Base-by-base conservation (phyloP, 2,888 invertebrate species). In the Drosophila sordidula region DNA sequence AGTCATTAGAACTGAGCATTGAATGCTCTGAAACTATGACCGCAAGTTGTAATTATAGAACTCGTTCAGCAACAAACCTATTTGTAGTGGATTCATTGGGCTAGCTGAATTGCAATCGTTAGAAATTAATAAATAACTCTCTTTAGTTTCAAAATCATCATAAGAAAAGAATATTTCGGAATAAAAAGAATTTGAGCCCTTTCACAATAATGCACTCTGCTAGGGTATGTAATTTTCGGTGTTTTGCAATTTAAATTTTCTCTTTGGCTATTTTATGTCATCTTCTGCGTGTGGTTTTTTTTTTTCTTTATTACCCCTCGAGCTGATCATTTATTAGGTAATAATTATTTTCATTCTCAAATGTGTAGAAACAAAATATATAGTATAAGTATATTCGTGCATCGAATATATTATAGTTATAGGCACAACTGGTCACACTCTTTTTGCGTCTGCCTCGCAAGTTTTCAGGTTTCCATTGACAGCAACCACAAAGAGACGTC, bases 291-390 rank as follows among this genome's bases (percentile, higher is more conserved):
- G 38, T 34, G 49, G 18, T 34, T 56, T 38, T 34, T 52, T 34
- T 52, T 59, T 56, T 44, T 34, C 52, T 56, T 73, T 63, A 62
- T 58, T 51, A 44, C 29, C 14, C 8, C 26, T 41, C 51, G n/a
- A n/a, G 49, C 44, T 55, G 34, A 51, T 61, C 50, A 50, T 41
- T 62, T 65, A 58, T 74, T 65, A 65, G 70, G 45, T 65, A 74
- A 74, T 65, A 62, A 58, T 64, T 75, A 70, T 70, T 74, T 69
- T 59, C 14, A 52, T 68, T 46, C 32, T 14, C 47, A 32, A 9
- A 29, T 25, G 6, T 29, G 11, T 39, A 9, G 9, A 26, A 11
- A 26, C 29, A n/a, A 29, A n/a, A n/a, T n/a, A 29, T 39, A 25
- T 18, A 12, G 34, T 22, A 55, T 46, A 32, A 42, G 8, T 46